Evolutionary conservation across 2,888 invertebrate species (phyloP), one percentile per base, ranked within the genome.

Genomic region (Macrosiphum euphorbiae): DNA sequence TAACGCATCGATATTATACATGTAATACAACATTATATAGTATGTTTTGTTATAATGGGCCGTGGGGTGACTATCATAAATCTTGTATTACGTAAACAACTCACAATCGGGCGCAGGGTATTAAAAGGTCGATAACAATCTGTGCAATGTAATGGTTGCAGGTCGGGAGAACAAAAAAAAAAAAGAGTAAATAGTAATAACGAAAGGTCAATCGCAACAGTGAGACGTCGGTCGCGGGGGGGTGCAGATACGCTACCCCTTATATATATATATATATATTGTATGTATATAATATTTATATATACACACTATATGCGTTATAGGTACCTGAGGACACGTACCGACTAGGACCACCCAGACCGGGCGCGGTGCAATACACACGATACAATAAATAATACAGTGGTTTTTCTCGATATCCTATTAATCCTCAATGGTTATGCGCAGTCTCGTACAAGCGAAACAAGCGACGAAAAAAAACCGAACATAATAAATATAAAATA

Each of bases 81-180:
- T 92, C 86, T 88, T 35, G 55, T 61, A 67, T 50, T 35, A 3
- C 35, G 50, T 87, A 85, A 87, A 87, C 92, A 88, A 87, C 44
- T 44, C 28, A 78, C 55, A 28, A n/a, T 55, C 61, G 50, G 87
- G 47, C 85, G n/a, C 78, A 47, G 90, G 90, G 78, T 85, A 85
- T 85, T 91, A 41, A 91, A 91, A 91, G 84, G 55, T 91, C 58
- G 92, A 92, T 92, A 92, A 92, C 58, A 85, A 92, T 92, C 92
- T 61, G 41, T 78, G 26, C 91, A 85, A 55, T n/a, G 91, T 78
- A 78, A 26, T 35, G 26, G 61, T 50, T n/a, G 58, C n/a, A 61
- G 26, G 24, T 86, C 28, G 26, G 11, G 8, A 92, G 11, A 50
- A 58, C 20, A 41, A 11, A 86, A 58, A 41, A 11, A 26, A 86